Conservation (phyloP, 2,888 invertebrate species). For the Ametastegia equiseti region DNA sequence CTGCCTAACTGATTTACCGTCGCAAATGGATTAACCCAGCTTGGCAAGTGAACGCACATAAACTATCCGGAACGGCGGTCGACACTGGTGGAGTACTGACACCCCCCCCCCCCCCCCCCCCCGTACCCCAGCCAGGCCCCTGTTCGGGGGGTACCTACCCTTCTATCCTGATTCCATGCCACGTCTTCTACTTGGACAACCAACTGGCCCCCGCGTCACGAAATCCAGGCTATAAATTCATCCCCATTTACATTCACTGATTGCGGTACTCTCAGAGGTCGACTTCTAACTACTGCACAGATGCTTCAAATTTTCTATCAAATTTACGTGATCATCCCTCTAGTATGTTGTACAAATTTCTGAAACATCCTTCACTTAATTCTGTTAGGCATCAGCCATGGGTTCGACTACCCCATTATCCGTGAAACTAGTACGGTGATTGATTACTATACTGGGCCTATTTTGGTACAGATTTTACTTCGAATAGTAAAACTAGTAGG, state of each 20-base stretch:
- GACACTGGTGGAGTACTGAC: constrained; percentile 28
- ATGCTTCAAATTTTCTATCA: not conserved
- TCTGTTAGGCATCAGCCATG: not conserved
- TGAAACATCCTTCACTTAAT: not conserved
- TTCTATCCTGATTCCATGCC: constrained; percentile 12
- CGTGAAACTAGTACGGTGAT: not conserved
- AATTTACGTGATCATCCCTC: not conserved
- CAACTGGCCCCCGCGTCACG: not conserved
- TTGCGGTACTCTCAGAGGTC: not conserved
- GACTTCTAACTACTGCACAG: too few relatives aligned
- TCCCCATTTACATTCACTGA: constrained; percentile 35
- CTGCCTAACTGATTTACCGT: constrained; percentile 64
- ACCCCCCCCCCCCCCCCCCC: not conserved
- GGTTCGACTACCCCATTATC: not conserved
- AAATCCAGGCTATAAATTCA: constrained; percentile 36
- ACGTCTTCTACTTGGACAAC: constrained; percentile 24
- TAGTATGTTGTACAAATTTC: not conserved
- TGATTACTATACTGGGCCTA: constrained; percentile 10
- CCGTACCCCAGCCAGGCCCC: not conserved
- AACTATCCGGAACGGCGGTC: constrained; percentile 44
- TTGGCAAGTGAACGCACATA: constrained; percentile 54
- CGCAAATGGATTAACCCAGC: constrained; percentile 65
- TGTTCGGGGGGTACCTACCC: not conserved
- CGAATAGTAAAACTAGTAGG: not conserved
- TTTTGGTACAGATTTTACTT: not conserved